These are phyloP conservation scores for Hydrochoerus hydrochaeris DNA, from an alignment of 2,113 vertebrate genomes.

Conservation along the genomic window DNA sequence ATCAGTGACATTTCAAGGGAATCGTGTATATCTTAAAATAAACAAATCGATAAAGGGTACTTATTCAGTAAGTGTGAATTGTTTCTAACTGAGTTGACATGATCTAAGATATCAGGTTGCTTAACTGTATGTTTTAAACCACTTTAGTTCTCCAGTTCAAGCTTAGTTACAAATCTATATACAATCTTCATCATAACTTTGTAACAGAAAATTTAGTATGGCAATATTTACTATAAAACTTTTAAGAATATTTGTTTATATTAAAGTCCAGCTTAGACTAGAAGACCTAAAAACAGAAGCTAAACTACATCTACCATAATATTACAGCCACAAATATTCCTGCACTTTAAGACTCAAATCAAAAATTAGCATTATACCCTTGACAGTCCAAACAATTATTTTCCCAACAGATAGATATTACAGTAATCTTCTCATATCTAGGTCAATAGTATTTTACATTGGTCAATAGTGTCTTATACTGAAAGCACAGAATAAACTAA, in stretches of 20 bases:
- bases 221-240: not conserved
- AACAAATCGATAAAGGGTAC: slow-evolving; percentile 67
- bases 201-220: not conserved
- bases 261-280: not conserved
- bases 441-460: not conserved
- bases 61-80: slow-evolving; percentile 56
- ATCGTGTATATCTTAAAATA: slow-evolving; percentile 65
- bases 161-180: slow-evolving; percentile 1
- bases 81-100: slow-evolving; percentile 59
- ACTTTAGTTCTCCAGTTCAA: slow-evolving; percentile 54
- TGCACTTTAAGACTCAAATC: not conserved
- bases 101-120: slow-evolving; percentile 21
- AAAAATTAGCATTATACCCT: slow-evolving; percentile 25
- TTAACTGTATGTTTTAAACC: slow-evolving; percentile 55
- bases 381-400: not conserved
- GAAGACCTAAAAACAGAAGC: not conserved
- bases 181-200: slow-evolving; percentile 42
- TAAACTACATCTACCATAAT: not conserved
- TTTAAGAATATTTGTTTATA: slow-evolving; percentile 27
- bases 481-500: not conserved
- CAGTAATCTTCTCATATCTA: not conserved
- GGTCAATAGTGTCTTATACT: not conserved
- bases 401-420: not conserved
- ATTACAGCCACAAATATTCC: not conserved
- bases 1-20: slow-evolving; percentile 58